A percentile compares a stretch with the other conserved stretches of the same genome.
These are phyloP conservation scores for Trichechus manatus DNA, from an alignment of 2,113 vertebrate species.

Conservation along the genomic window DNA sequence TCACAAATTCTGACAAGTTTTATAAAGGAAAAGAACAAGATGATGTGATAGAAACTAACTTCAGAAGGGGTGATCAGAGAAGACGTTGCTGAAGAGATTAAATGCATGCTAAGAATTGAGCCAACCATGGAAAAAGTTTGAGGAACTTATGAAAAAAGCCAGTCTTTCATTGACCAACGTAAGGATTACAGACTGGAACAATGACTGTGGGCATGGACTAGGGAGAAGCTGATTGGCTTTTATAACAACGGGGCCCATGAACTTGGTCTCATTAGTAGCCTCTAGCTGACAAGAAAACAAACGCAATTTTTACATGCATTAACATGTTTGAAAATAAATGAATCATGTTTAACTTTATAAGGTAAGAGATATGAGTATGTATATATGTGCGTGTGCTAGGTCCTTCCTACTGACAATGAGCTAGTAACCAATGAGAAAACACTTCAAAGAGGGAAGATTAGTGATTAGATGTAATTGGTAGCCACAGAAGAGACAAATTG, in stretches of 20 bases:
- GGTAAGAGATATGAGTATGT: not conserved
- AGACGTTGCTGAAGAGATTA: not conserved
- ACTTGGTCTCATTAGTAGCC: not conserved
- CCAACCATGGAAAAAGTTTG: not conserved
- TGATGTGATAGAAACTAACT: not conserved
- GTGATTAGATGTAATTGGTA: not conserved
- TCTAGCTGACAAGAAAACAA: conserved; percentile 18
- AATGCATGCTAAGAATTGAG: not conserved
- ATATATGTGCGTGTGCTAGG: not conserved
- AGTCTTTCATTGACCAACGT: not conserved
- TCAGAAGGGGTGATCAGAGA: not conserved
- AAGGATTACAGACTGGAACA: not conserved
- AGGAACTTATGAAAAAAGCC: not conserved
- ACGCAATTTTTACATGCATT: not conserved
- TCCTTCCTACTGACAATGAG: not conserved
- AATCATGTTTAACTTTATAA: conserved; percentile 16
- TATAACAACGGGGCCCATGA: not conserved
- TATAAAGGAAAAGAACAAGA: conserved; percentile 4
- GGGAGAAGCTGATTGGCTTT: not conserved
- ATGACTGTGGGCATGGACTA: not conserved
- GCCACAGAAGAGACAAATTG: not conserved
- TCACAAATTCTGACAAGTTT: not conserved
- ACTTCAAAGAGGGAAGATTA: not conserved
- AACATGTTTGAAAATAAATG: conserved; percentile 26
- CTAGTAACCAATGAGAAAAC: conserved; percentile 17